Conservation (phyloP, 1,140 invertebrate genomes). For the Ceratina australensis region DNA sequence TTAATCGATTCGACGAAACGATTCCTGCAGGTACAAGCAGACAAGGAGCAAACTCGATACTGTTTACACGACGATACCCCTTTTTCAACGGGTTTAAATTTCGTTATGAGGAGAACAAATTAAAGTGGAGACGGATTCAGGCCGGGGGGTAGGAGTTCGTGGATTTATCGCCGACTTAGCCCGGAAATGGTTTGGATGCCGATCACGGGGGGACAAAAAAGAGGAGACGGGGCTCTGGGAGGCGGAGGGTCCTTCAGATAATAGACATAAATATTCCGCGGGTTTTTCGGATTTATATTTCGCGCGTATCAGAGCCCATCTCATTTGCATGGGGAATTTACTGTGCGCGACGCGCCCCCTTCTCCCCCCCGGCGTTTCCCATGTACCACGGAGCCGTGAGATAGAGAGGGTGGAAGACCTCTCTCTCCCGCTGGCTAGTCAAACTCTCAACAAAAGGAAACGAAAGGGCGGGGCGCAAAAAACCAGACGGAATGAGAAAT, state of each 20-base stretch:
- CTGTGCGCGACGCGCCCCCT: constrained; percentile 57
- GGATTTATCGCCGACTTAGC: not conserved
- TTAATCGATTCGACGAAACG: constrained; percentile 6
- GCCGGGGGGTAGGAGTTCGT: not conserved
- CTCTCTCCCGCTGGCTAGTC: constrained; percentile 3
- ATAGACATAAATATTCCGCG: constrained; percentile 76
- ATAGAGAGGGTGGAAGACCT: not conserved
- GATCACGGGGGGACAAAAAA: constrained; percentile 14
- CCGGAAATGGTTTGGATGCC: constrained; percentile 12
- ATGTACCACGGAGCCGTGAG: constrained; percentile 30
- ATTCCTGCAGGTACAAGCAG: not conserved
- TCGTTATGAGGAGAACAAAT: too few species aligned
- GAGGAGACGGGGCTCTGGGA: not conserved
- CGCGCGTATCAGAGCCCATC: constrained; percentile 72
- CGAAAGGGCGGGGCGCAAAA: constrained; percentile 32
- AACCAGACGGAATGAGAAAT: constrained; percentile 56
- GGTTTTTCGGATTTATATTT: constrained; percentile 79
- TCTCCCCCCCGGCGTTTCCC: not conserved
- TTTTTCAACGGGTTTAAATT: too few species aligned
- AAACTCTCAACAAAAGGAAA: constrained; percentile 39
- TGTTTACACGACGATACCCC: not conserved
- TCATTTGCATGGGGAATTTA: constrained; percentile 79
- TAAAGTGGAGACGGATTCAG: too few species aligned
- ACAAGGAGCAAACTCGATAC: not conserved
- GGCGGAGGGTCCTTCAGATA: constrained; percentile 69